Evolutionary conservation across 2,888 invertebrate genomes (phyloP).

Genomic region (Trichogramma dendrolimi): DNA sequence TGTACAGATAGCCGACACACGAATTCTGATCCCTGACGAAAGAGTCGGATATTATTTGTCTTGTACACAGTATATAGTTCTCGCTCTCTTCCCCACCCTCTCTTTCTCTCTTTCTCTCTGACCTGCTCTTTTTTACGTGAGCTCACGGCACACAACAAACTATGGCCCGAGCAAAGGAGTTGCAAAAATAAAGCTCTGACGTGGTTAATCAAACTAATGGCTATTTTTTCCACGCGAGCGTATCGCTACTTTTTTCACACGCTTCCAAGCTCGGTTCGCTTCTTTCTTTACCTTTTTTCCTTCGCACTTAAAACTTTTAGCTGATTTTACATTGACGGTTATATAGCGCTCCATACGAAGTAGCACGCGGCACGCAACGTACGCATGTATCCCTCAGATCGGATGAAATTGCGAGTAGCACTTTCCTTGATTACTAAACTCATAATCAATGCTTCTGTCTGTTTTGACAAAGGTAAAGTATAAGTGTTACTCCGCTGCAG

Average conservation of each 20-base stretch:
- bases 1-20: too few relatives aligned
- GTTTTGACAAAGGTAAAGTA: conserved; percentile 11
- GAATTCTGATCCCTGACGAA: too few relatives aligned
- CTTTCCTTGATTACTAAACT: conserved; percentile 43
- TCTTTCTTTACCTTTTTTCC: conserved; percentile 25
- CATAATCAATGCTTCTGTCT: conserved; percentile 32
- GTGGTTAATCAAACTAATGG: conserved; percentile 47
- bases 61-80: conserved; percentile 9
- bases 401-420: conserved; percentile 43
- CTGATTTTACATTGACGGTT: background rate
- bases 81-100: background rate
- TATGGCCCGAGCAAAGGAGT: conserved; percentile 29
- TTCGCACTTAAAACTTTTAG: conserved; percentile 24
- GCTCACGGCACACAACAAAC: conserved; percentile 29
- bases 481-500: too few relatives aligned
- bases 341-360: too few relatives aligned
- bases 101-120: conserved; percentile 3
- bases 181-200: conserved; percentile 32
- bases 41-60: conserved; percentile 26
- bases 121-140: background rate
- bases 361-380: background rate
- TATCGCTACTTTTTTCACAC: background rate
- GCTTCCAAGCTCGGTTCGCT: conserved; percentile 22
- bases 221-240: conserved; percentile 27
- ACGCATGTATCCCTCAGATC: conserved; percentile 20